Evolutionary conservation across 2,113 vertebrate species (phyloP), one percentile per base, ranked within the genome.

Genomic region (Limnothrissa miodon): DNA sequence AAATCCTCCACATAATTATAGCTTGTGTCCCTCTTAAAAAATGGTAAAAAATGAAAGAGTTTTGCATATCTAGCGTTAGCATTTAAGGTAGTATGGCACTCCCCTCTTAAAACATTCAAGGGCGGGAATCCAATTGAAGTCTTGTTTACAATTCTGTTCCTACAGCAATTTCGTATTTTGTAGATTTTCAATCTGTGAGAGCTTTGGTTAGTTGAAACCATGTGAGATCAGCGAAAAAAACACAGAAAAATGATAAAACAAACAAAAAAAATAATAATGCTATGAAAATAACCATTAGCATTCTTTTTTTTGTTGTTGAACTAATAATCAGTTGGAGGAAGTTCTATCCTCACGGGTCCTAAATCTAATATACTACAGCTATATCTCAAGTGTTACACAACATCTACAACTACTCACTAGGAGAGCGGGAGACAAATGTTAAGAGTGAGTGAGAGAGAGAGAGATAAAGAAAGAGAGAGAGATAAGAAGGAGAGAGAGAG

Each of bases 61-160:
- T 98, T 98, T 98, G 97, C 97, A 87, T 88, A 87, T 88, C 45
- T 83, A 87, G 87, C 87, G 10, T 99, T 97, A 98, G 97, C 96
- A 96, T 99, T 99, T 99, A 99, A 99, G 98, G 98, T 99, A 99
- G 98, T 97, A 98, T 98, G 98, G 97, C 98, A 96, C 95, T 95
- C 96, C 87, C 96, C 95, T 96, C 93, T 92, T 91, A 92, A 94
- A 95, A 96, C 94, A 95, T 95, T 92, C 94, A 93, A 94, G 94
- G 95, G 95, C 92, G 95, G 95, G 95, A 92, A 95, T 96, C 95
- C 95, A 96, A 95, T 95, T 94, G 96, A 97, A 93, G 95, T 97
- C 93, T 95, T 92, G 85, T 93, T 91, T 92, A 92, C 90, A 91
- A 90, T 91, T 93, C 92, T 90, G 92, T 92, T 74, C 92, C 91